Evolutionary conservation across 1,140 invertebrate genomes (phyloP).

Genomic region (Antheraea mylitta): DNA sequence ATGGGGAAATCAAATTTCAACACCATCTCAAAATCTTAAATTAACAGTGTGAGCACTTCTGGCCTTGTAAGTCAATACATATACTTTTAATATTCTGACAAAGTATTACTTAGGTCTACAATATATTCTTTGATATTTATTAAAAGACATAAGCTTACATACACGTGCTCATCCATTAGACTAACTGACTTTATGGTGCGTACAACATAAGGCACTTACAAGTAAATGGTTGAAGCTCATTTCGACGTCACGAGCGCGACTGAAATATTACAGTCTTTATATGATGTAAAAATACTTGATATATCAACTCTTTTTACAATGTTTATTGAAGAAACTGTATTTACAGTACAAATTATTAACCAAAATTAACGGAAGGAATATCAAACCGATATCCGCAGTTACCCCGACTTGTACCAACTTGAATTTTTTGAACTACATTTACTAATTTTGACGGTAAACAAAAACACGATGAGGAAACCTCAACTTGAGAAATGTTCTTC

Average conservation of each 20-base stretch:
- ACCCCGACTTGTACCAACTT: too few species aligned
- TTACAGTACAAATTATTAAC: too few species aligned
- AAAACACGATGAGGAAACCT: too few species aligned
- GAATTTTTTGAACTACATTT: too few species aligned
- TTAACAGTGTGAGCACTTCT: too few species aligned
- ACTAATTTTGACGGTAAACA: too few species aligned
- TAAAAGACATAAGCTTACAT: conserved; percentile 3
- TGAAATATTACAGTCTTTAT: background rate
- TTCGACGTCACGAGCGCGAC: background rate
- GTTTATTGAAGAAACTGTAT: background rate
- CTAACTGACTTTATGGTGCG: conserved; percentile 7
- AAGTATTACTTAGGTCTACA: background rate
- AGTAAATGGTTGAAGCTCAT: background rate
- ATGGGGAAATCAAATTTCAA: too few species aligned
- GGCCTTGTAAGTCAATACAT: background rate
- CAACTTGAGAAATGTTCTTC: too few species aligned
- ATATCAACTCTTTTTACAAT: background rate
- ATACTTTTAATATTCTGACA: background rate
- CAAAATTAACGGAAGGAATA: too few species aligned
- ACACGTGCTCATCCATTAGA: conserved; percentile 13
- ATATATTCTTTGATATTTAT: background rate
- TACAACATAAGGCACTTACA: conserved; percentile 8
- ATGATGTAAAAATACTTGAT: background rate
- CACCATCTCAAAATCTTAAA: too few species aligned
- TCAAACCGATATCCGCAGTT: too few species aligned